Conservation (phyloP, 1,140 invertebrate species). For the Drosophila quadrilineata region DNA sequence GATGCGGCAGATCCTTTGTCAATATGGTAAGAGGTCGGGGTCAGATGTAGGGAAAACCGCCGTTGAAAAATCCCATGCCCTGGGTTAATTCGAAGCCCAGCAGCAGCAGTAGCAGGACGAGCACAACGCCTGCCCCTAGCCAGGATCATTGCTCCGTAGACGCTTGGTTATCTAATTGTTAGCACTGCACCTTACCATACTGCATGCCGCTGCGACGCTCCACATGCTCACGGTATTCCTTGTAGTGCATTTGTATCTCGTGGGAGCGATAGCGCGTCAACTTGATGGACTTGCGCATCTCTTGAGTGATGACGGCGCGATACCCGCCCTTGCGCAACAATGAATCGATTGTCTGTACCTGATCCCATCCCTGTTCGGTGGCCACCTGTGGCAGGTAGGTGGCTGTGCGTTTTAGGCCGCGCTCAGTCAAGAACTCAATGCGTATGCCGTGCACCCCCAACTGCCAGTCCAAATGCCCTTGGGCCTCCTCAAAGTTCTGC, state of each 20-base stretch:
- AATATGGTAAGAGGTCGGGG: too few relatives aligned
- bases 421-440: conserved; percentile 98
- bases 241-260: conserved; percentile 82
- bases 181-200: conserved; percentile 79
- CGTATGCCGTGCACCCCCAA: conserved; percentile 98
- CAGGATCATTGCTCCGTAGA: conserved; percentile 65
- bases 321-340: conserved; percentile 98
- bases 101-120: conserved; percentile 53
- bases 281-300: conserved; percentile 93
- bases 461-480: conserved; percentile 98
- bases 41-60: conserved; percentile 24
- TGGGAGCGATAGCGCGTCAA: conserved; percentile 94
- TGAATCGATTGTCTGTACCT: conserved; percentile 98
- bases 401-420: conserved; percentile 96
- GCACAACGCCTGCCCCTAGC: conserved; percentile 61
- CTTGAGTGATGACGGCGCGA: conserved; percentile 93
- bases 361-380: conserved; percentile 98
- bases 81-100: conserved; percentile 57
- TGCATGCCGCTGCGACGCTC: conserved; percentile 69
- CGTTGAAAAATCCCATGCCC: conserved; percentile 28
- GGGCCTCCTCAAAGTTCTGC: conserved; percentile 94
- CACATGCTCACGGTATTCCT: conserved; percentile 75
- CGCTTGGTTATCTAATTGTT: conserved; percentile 63
- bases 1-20: too few relatives aligned
- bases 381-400: conserved; percentile 99